Conservation (phyloP, 2,888 invertebrate genomes). For the Melinaea menophilus region DNA sequence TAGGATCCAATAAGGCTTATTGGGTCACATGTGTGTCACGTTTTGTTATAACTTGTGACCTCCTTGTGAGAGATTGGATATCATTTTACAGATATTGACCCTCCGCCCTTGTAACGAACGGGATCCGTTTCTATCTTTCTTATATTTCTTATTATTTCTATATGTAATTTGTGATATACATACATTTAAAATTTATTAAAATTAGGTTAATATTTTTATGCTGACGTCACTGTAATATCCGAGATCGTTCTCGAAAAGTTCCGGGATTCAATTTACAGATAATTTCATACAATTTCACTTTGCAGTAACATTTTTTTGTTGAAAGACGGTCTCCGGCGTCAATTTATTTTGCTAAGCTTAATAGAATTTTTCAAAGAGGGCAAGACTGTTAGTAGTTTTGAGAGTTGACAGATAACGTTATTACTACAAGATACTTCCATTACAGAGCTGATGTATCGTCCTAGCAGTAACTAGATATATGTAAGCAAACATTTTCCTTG, state of each 20-base stretch:
- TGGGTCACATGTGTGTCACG: conserved; percentile 17
- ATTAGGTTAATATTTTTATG: neutral
- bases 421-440: conserved; percentile 56
- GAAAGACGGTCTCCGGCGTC: conserved; percentile 33
- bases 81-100: conserved; percentile 17
- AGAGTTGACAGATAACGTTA: conserved; percentile 48
- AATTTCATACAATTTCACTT: conserved; percentile 14
- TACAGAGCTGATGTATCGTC: conserved; percentile 34
- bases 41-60: conserved; percentile 17
- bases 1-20: conserved; percentile 21
- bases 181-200: too few relatives aligned
- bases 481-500: conserved; percentile 22
- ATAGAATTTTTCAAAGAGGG: conserved; percentile 44
- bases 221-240: conserved; percentile 1
- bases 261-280: conserved; percentile 17
- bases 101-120: conserved; percentile 8
- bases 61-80: conserved; percentile 19
- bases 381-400: conserved; percentile 43
- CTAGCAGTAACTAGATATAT: conserved; percentile 26
- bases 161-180: conserved; percentile 2
- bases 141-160: conserved; percentile 1
- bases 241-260: conserved; percentile 7
- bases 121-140: conserved; percentile 1
- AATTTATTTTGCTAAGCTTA: conserved; percentile 51
- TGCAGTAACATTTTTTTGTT: conserved; percentile 17